Percentiles rank a stretch among this genome's conserved stretches.
Evolutionary conservation across 2,888 invertebrate genomes (phyloP).

Genomic region (Andrena fulva): DNA sequence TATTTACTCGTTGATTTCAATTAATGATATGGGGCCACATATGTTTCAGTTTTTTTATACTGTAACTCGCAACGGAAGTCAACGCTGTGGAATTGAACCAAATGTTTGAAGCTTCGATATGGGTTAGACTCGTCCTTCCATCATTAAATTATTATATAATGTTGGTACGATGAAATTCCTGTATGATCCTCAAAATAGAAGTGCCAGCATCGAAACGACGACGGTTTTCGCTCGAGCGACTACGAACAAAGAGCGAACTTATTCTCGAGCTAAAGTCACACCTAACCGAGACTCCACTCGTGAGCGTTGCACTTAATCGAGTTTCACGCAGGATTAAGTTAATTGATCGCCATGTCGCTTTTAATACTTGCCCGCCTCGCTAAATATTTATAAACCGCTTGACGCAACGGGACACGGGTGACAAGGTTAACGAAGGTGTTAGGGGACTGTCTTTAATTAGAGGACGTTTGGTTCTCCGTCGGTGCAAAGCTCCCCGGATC

Average conservation of each 20-base stretch:
- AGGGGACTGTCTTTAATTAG: constrained; percentile 43
- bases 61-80: no score
- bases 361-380: constrained; percentile 10
- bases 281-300: neutral
- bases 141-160: no score
- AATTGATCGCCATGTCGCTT: constrained; percentile 29
- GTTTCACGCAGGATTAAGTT: constrained; percentile 39
- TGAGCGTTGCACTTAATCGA: constrained; percentile 20
- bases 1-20: no score
- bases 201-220: neutral
- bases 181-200: no score
- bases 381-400: constrained; percentile 52
- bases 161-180: no score
- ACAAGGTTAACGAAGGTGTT: constrained; percentile 48
- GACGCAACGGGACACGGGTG: constrained; percentile 29
- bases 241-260: constrained; percentile 9
- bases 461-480: constrained; percentile 26
- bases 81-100: no score
- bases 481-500: neutral
- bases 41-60: no score
- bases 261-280: constrained; percentile 16
- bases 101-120: no score
- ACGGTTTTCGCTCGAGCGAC: constrained; percentile 11
- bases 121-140: no score
- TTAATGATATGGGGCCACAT: no score